phyloP scores from a whole-genome alignment of 2,797 vertebrate genomes.

The Muraenolepis orangiensis region DNA sequence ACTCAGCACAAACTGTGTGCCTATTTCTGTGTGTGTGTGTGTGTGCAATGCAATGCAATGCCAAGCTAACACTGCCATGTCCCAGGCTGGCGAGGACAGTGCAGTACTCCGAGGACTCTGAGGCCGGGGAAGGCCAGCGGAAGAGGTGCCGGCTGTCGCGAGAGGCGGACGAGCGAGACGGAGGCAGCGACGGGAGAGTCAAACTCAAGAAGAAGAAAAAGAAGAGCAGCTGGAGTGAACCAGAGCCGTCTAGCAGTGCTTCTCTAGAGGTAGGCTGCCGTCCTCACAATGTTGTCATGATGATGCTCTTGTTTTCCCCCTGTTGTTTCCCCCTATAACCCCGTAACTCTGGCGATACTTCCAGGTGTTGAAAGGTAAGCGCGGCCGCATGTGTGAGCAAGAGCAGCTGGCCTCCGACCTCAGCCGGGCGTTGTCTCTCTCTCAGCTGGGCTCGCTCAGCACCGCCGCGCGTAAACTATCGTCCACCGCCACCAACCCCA shows the following conservation, averaged over 20 bases:
- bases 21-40: constrained; percentile 30
- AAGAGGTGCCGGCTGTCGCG: constrained; percentile 81
- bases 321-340: neutral
- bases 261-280: constrained; percentile 78
- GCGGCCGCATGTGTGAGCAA: constrained; percentile 82
- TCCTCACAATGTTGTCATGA: neutral
- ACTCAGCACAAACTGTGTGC: too few relatives aligned
- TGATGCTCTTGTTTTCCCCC: neutral
- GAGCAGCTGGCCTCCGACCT: constrained; percentile 94
- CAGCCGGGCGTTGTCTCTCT: constrained; percentile 89
- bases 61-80: neutral
- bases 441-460: constrained; percentile 82
- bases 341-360: constrained; percentile 1
- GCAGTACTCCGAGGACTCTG: constrained; percentile 88
- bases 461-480: constrained; percentile 67
- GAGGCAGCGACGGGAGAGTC: constrained; percentile 73
- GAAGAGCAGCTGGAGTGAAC: constrained; percentile 84
- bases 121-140: constrained; percentile 82
- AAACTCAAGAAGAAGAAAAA: constrained; percentile 72
- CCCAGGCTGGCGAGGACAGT: constrained; percentile 80
- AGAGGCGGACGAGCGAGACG: constrained; percentile 78
- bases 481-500: constrained; percentile 22
- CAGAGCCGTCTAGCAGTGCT: constrained; percentile 77
- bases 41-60: neutral
- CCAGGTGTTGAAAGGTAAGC: constrained; percentile 81